A percentile compares a stretch with the other conserved stretches of the same genome.
phyloP scores from a whole-genome alignment of 2,888 invertebrate species.

The Diploptera punctata region DNA sequence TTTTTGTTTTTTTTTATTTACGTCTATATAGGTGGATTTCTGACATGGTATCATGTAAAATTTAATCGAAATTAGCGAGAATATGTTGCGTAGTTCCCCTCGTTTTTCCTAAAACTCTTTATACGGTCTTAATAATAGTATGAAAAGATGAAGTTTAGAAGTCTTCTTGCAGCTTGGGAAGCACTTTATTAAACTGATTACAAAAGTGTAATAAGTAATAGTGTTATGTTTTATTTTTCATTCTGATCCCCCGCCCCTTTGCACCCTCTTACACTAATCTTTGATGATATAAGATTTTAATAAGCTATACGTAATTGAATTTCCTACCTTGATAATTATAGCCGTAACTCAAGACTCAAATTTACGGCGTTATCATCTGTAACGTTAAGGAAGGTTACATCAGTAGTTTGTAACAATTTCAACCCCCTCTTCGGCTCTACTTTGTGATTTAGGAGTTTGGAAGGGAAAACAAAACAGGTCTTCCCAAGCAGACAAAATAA shows the following conservation, averaged over 20 bases:
- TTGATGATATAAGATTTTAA: constrained; percentile 16
- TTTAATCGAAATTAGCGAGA: too few species aligned
- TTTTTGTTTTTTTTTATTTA: too few species aligned
- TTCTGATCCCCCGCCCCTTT: too few species aligned
- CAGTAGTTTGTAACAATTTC: background rate
- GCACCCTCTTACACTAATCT: background rate
- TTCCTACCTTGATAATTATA: background rate
- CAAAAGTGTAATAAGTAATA: constrained; percentile 8
- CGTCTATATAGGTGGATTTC: too few species aligned
- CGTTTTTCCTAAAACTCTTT: too few species aligned
- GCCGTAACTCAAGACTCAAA: background rate
- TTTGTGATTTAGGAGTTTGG: background rate
- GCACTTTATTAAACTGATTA: background rate
- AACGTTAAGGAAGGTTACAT: background rate
- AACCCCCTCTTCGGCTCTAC: background rate
- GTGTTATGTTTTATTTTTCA: constrained; percentile 1
- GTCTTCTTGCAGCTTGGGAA: background rate
- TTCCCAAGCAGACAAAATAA: too few species aligned
- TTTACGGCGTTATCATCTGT: background rate
- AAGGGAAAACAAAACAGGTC: background rate
- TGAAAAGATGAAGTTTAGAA: too few species aligned
- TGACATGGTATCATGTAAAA: too few species aligned
- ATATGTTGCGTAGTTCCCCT: too few species aligned
- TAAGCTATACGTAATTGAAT: constrained; percentile 12
- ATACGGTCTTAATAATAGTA: too few species aligned